Evolutionary conservation across 2,797 vertebrate species (phyloP).

Genomic region (Chiloscyllium punctatum): DNA sequence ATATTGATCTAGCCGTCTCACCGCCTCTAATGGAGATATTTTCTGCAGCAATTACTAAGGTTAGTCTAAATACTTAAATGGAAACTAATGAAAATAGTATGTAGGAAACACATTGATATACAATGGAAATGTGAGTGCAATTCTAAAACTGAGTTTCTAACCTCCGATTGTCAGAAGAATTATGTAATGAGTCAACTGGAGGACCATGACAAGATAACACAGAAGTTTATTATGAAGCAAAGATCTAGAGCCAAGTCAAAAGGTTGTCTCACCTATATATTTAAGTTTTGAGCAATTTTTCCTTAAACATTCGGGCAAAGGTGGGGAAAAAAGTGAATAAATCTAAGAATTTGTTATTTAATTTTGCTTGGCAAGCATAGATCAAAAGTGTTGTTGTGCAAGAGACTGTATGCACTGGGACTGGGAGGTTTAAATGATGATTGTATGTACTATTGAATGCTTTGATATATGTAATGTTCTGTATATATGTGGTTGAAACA

Average conservation of each 20-base stretch:
- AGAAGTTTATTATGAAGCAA: not conserved
- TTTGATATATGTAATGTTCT: not conserved
- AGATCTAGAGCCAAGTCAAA: not conserved
- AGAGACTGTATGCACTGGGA: no score
- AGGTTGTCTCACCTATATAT: not conserved
- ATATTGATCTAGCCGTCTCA: constrained; percentile 77
- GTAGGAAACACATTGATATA: not conserved
- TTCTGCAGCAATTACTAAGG: constrained; percentile 81
- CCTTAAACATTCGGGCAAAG: not conserved
- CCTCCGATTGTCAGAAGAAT: not conserved
- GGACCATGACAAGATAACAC: not conserved
- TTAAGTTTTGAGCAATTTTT: not conserved
- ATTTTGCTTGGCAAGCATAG: no score
- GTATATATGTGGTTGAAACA: no score
- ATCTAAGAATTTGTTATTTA: not conserved
- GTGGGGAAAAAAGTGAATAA: no score
- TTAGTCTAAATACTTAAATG: constrained; percentile 46
- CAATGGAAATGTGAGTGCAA: not conserved
- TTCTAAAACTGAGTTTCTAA: not conserved
- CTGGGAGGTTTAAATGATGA: not conserved
- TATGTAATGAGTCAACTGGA: not conserved
- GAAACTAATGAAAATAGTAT: not conserved
- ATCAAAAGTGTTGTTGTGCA: no score
- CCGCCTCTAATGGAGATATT: constrained; percentile 86
- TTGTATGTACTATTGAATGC: not conserved